Conservation (phyloP, 2,888 invertebrate species). For the Diarsia mendica region DNA sequence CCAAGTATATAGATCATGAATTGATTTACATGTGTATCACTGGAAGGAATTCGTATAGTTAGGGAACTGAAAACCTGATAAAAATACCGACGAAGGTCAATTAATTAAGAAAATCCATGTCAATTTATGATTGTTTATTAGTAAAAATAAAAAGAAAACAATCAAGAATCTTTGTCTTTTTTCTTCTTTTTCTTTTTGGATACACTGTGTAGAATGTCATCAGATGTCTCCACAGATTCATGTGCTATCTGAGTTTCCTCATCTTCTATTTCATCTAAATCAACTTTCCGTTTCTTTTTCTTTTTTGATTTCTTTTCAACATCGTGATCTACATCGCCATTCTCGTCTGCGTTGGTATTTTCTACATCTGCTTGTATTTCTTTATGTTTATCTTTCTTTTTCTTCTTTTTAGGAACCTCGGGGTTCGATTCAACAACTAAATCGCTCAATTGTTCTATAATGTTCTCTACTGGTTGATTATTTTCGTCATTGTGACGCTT, state of each 20-base stretch:
- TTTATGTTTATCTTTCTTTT: slow-evolving; percentile 67
- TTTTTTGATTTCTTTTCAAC: slow-evolving; percentile 53
- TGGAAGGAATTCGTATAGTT: no score
- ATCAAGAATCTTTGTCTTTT: slow-evolving; percentile 39
- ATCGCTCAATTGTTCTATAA: slow-evolving; percentile 48
- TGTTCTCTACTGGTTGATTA: slow-evolving; percentile 41
- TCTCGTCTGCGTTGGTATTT: slow-evolving; percentile 6
- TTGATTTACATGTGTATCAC: no score
- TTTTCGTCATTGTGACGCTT: slow-evolving; percentile 64
- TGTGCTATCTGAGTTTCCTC: slow-evolving; percentile 18
- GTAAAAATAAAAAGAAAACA: slow-evolving; percentile 12
- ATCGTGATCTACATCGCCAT: slow-evolving; percentile 5
- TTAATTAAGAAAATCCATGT: neutral
- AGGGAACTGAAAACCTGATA: neutral
- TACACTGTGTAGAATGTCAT: slow-evolving; percentile 4
- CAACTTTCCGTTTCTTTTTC: slow-evolving; percentile 69
- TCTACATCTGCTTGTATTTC: slow-evolving; percentile 39
- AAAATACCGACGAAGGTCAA: neutral
- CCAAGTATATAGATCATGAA: no score
- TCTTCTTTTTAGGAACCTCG: slow-evolving; percentile 69
- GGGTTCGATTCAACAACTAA: slow-evolving; percentile 41
- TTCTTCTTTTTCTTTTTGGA: slow-evolving; percentile 63
- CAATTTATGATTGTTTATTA: slow-evolving; percentile 22
- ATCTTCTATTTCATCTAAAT: slow-evolving; percentile 22
- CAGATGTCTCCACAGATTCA: slow-evolving; percentile 7